Evolutionary conservation across 2,888 invertebrate species (phyloP).

Genomic region (Coelopa pilipes): DNA sequence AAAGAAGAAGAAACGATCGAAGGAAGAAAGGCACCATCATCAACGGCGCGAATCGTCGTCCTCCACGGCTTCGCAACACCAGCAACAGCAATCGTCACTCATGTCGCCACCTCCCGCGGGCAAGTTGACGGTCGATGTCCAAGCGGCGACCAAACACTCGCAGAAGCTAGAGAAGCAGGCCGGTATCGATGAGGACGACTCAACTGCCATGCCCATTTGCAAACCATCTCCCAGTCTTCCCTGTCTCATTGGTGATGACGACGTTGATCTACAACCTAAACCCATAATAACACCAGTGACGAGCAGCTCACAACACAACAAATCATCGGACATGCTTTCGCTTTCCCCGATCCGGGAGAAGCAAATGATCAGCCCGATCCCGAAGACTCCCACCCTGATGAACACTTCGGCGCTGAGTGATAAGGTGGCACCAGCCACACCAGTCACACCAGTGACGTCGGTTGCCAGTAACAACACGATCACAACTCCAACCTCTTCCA

Average conservation of each 20-base stretch:
- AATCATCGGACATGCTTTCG: slow-evolving; percentile 49
- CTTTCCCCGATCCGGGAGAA: slow-evolving; percentile 63
- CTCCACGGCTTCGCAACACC: slow-evolving; percentile 42
- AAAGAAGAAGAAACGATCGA: slow-evolving; percentile 86
- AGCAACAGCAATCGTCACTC: slow-evolving; percentile 28
- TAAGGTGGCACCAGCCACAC: slow-evolving; percentile 43
- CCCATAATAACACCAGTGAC: slow-evolving; percentile 15
- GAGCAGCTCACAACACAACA: slow-evolving; percentile 41
- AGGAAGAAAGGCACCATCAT: slow-evolving; percentile 78
- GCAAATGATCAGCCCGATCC: slow-evolving; percentile 69
- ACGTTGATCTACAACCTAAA: slow-evolving; percentile 45
- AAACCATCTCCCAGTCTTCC: slow-evolving; percentile 74
- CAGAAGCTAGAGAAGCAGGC: slow-evolving; percentile 35
- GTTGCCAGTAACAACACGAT: slow-evolving; percentile 16
- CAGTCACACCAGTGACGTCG: slow-evolving; percentile 48
- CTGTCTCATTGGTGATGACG: slow-evolving; percentile 74
- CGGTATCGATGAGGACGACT: slow-evolving; percentile 64
- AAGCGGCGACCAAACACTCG: slow-evolving; percentile 45
- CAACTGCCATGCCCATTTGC: slow-evolving; percentile 56
- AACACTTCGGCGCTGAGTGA: slow-evolving; percentile 35
- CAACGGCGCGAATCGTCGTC: slow-evolving; percentile 53
- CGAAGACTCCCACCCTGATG: slow-evolving; percentile 69
- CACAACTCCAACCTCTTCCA: slow-evolving; percentile 45
- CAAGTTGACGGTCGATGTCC: slow-evolving; percentile 59
- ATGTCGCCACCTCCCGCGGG: slow-evolving; percentile 41